Evolutionary conservation across 2,113 vertebrate genomes (phyloP), one percentile per base, ranked within the genome.

Genomic region (Clarias macrocephalus): DNA sequence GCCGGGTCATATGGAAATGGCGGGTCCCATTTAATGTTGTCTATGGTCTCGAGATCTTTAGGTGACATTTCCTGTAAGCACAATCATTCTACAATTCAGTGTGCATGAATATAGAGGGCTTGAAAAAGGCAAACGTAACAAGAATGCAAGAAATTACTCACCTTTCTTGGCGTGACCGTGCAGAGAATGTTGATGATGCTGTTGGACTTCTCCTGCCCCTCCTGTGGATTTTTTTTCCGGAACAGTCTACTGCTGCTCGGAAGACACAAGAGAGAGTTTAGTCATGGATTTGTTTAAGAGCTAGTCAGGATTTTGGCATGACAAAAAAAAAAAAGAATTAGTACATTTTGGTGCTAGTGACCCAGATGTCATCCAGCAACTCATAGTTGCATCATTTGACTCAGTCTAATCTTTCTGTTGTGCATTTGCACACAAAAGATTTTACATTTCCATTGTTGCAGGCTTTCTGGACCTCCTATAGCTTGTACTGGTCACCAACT

Each of bases 101-200:
- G 77, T 60, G 13, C 60, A 83, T 21, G 37, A 23, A 57, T 30
- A 73, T 25, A 37, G 7, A 42, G 19, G 3, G 9, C 6, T 60
- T 33, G 16, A 33, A 52, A 66, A 42, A 37, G n/a, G 3, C 7
- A 18, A 82, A 33, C 19, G 21, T 48, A 10, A 59, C 33, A 56
- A 10, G 42, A 73, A 19, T 37, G 9, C 30, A 13, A 81, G 28
- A 75, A 56, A 33, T 73, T 30, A 37, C 87, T 92, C 91, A 95
- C 95, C 94, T 96, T 95, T 84, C 93, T 92, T 1, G 95, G 95
- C 9, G 95, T 95, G 87, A 95, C 94, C 0, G 94, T 95, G 88
- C 94, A 95, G 77, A 95, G 91, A 87, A 96, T 95, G 79, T 96
- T 96, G 90, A 96, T 95, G 93, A 96, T 96, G 90, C 95, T 96